Base-by-base conservation (phyloP, 2,888 invertebrate genomes). In the Onchidella celtica region DNA sequence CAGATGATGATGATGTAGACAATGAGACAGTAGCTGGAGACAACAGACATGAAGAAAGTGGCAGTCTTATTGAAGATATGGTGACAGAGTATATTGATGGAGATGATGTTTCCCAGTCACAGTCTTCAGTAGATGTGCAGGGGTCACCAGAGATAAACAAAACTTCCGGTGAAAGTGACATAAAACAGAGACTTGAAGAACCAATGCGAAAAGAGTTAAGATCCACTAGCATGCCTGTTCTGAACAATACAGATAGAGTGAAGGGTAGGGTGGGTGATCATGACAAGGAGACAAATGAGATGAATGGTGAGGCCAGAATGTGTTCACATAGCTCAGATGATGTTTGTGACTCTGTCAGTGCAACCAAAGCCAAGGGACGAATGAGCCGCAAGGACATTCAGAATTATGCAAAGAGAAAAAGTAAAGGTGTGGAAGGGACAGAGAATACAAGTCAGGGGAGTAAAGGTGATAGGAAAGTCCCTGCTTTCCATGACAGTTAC, bases 401-500 rank as follows among this genome's bases (percentile, higher is more conserved):
- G 32, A 40, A 55, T 68, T 38, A 73, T 40, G 6, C 59, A 17
- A 70, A 66, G 34, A 27, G 32, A 61, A 72, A 47, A 24, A 17
- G 59, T 47, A 69, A 61, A 40, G 24, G 69, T 21, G 34, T 36
- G 21, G 21, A 69, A 17, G 24, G 34, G 32, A 69, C 14, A 34
- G n/a, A 34, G 36, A n/a, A 61, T 61, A 61, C 9, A 21, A n/a
- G n/a, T n/a, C 9, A 47, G 47, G 17, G 47, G 6, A 17, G 17
- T 4, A 61, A 61, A 24, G 27, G 66, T 27, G 32, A 34, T 11
- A 66, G 66, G 32, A 66, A 11, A n/a, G 14, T 90, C 11, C 84
- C 84, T 63, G 89, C 89, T 29, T 86, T 89, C 80, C 81, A 89
- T 84, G 88, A 88, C 78, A 83, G 86, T 27, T 76, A 81, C 59